Conservation (phyloP, 2,888 invertebrate genomes). For the Hypolimnas misippus region DNA sequence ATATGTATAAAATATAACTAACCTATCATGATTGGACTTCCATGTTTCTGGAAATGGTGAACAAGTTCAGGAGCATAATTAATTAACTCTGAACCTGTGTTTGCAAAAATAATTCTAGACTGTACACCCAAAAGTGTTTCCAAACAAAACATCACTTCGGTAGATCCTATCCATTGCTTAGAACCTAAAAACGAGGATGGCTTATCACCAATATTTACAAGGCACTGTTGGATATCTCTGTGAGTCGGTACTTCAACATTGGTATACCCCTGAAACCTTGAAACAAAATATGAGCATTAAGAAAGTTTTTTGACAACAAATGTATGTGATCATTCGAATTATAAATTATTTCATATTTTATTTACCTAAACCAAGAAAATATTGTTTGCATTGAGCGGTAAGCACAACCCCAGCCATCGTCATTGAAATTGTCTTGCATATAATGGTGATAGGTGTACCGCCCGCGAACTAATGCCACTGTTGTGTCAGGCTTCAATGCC, state of each 20-base stretch:
- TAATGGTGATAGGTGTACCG: slow-evolving; percentile 98
- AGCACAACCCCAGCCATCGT: slow-evolving; percentile 99
- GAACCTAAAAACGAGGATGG: slow-evolving; percentile 93
- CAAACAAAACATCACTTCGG: slow-evolving; percentile 97
- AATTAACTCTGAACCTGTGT: slow-evolving; percentile 92
- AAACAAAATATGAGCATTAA: slow-evolving; percentile 31
- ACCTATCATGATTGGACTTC: slow-evolving; percentile 99
- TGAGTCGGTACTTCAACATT: slow-evolving; percentile 91
- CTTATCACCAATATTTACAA: slow-evolving; percentile 98
- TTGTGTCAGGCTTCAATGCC: slow-evolving; percentile 58
- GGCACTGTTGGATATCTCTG: slow-evolving; percentile 94
- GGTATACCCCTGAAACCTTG: slow-evolving; percentile 92
- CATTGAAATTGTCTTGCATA: slow-evolving; percentile 96
- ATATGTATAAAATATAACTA: too few species aligned
- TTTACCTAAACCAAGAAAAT: slow-evolving; percentile 95
- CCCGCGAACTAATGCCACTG: slow-evolving; percentile 87
- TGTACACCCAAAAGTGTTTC: slow-evolving; percentile 91
- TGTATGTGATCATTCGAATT: neutral
- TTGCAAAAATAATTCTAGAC: slow-evolving; percentile 92
- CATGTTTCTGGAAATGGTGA: slow-evolving; percentile 95
- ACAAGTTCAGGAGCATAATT: slow-evolving; percentile 91
- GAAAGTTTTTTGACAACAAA: neutral
- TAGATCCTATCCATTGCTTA: slow-evolving; percentile 98
- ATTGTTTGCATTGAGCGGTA: slow-evolving; percentile 98
- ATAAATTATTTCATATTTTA: neutral